These are phyloP conservation scores for Andricus quercusramuli DNA, from an alignment of 2,888 invertebrate genomes.

Conservation along the genomic window DNA sequence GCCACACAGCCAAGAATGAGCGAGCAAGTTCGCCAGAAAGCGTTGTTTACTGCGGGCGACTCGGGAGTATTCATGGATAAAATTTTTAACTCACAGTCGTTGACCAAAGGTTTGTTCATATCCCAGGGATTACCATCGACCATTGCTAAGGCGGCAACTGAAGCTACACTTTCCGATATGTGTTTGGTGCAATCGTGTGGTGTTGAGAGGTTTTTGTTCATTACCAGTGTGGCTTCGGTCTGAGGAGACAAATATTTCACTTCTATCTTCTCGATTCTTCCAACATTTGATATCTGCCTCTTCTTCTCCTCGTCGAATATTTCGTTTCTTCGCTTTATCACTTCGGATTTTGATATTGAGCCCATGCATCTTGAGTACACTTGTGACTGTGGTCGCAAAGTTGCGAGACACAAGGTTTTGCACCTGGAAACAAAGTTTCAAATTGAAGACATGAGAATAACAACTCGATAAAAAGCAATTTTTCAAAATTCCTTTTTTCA, in stretches of 20 bases:
- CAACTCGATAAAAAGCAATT: too few relatives aligned
- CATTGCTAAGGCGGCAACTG: conserved; percentile 86
- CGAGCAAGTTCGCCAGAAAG: conserved; percentile 96
- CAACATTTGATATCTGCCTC: conserved; percentile 86
- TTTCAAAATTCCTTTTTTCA: too few relatives aligned
- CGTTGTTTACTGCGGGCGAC: conserved; percentile 84
- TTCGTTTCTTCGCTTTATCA: conserved; percentile 82
- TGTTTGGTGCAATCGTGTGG: conserved; percentile 91
- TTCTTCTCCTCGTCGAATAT: conserved; percentile 89
- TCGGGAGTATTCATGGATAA: conserved; percentile 80
- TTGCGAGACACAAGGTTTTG: conserved; percentile 55
- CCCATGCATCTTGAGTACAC: conserved; percentile 54
- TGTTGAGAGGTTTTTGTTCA: conserved; percentile 96
- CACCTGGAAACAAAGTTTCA: conserved; percentile 55
- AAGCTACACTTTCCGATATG: conserved; percentile 67
- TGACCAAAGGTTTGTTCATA: conserved; percentile 91
- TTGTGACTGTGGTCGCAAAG: conserved; percentile 53
- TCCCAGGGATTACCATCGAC: conserved; percentile 93
- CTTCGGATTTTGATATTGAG: conserved; percentile 74
- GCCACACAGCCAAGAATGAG: conserved; percentile 91
- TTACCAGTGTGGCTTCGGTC: conserved; percentile 85
- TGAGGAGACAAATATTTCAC: conserved; percentile 87
- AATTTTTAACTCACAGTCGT: conserved; percentile 71
- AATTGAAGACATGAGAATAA: not conserved
- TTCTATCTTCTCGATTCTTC: conserved; percentile 94